Evolutionary conservation across 2,113 vertebrate species (phyloP).

Genomic region (Microcebus murinus): DNA sequence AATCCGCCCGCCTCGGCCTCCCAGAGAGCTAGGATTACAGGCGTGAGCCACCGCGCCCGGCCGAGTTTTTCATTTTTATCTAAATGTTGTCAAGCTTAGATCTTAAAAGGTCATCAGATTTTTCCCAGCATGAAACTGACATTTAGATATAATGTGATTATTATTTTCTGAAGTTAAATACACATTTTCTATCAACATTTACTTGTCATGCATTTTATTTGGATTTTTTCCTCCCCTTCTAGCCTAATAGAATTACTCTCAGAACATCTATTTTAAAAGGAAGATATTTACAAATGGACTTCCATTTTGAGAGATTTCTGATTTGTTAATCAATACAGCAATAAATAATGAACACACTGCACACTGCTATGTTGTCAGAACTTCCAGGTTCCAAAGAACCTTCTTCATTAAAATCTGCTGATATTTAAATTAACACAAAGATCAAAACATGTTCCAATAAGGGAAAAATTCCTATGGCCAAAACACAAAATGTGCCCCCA

Average conservation of each 20-base stretch:
- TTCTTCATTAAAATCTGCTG: background rate
- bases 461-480: background rate
- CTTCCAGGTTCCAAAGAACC: background rate
- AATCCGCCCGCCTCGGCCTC: no score
- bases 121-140: background rate
- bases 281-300: slow-evolving; percentile 12
- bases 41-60: no score
- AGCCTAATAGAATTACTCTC: slow-evolving; percentile 27
- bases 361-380: background rate
- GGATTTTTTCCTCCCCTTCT: background rate
- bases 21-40: no score
- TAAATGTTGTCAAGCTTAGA: background rate
- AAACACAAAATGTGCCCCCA: background rate
- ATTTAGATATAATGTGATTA: slow-evolving; percentile 30
- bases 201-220: background rate
- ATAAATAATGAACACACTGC: background rate
- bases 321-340: slow-evolving; percentile 28
- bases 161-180: slow-evolving; percentile 45
- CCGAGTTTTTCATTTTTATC: slow-evolving; percentile 18
- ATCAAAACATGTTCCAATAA: background rate
- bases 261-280: slow-evolving; percentile 30
- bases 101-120: slow-evolving; percentile 30
- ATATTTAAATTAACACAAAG: background rate
- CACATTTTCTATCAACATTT: background rate
- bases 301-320: slow-evolving; percentile 7